These are phyloP conservation scores for Thalassarche chlororhynchos DNA, from an alignment of 2,113 vertebrate genomes.

Conservation along the genomic window DNA sequence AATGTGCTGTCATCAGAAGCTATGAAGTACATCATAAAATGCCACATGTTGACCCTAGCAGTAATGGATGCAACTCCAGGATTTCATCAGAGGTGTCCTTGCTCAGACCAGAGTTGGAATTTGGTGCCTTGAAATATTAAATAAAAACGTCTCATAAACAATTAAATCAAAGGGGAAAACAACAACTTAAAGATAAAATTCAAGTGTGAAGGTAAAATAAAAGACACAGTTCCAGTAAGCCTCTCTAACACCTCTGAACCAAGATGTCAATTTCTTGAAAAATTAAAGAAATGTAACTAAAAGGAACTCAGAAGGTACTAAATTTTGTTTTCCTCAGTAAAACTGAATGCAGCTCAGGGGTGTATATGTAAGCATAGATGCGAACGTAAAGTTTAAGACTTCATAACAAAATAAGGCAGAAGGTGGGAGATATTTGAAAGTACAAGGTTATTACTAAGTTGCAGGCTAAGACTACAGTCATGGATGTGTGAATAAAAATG, in stretches of 20 bases:
- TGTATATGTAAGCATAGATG: not conserved
- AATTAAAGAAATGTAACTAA: not conserved
- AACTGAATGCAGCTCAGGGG: not conserved
- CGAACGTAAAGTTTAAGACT: not conserved
- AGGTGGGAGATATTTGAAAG: not conserved
- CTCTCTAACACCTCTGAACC: not conserved
- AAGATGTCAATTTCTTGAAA: not conserved
- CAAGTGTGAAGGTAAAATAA: not conserved
- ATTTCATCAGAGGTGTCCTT: not conserved
- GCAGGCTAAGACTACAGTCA: not conserved
- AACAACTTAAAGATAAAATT: not conserved
- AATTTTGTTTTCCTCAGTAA: not conserved
- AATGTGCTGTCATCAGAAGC: not conserved
- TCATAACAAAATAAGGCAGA: not conserved
- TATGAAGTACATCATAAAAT: slow-evolving; percentile 25
- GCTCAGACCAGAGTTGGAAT: not conserved
- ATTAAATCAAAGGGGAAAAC: not conserved
- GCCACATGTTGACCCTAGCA: not conserved
- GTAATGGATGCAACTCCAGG: not conserved
- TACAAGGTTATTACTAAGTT: not conserved
- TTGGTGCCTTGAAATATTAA: not conserved
- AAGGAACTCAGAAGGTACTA: not conserved
- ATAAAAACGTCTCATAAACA: not conserved
- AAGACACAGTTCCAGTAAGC: not conserved
- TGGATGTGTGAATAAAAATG: not conserved